phyloP scores from a whole-genome alignment of 2,888 invertebrate genomes.

The Polia nebulosa region DNA sequence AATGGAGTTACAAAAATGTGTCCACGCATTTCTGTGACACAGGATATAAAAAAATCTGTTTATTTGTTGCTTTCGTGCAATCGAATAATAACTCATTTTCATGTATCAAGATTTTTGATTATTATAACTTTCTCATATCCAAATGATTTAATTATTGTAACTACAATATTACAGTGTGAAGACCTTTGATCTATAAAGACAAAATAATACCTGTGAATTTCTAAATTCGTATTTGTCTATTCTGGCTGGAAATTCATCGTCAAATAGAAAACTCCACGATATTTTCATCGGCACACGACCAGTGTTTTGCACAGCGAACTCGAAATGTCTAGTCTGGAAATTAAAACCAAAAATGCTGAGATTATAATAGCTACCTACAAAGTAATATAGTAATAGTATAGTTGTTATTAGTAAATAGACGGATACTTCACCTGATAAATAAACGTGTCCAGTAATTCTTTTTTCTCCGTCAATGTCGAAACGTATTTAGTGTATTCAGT shows the following conservation, averaged over 20 bases:
- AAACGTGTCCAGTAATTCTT: constrained; percentile 89
- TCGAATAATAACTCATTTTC: no score
- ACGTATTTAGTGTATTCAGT: constrained; percentile 89
- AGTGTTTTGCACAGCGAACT: constrained; percentile 80
- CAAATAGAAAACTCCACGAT: constrained; percentile 82
- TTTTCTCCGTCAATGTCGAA: constrained; percentile 82
- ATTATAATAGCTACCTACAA: not conserved
- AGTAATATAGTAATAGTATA: not conserved
- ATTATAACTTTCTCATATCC: no score
- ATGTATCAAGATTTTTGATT: no score
- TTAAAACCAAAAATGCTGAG: constrained; percentile 3
- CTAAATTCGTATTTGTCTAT: constrained; percentile 74
- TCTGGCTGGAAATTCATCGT: constrained; percentile 84
- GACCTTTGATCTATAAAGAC: not conserved
- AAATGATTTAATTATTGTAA: no score
- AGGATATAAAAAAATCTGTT: no score
- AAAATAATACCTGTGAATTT: constrained; percentile 57
- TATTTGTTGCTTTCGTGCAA: no score
- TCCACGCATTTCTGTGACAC: no score
- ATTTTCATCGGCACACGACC: constrained; percentile 86
- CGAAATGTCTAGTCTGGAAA: constrained; percentile 78
- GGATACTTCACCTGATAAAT: constrained; percentile 84
- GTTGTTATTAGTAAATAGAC: not conserved
- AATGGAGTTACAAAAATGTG: no score
- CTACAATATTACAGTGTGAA: not conserved